Evolutionary conservation across 2,113 vertebrate genomes (phyloP).

Genomic region (Triplophysa siluroides): DNA sequence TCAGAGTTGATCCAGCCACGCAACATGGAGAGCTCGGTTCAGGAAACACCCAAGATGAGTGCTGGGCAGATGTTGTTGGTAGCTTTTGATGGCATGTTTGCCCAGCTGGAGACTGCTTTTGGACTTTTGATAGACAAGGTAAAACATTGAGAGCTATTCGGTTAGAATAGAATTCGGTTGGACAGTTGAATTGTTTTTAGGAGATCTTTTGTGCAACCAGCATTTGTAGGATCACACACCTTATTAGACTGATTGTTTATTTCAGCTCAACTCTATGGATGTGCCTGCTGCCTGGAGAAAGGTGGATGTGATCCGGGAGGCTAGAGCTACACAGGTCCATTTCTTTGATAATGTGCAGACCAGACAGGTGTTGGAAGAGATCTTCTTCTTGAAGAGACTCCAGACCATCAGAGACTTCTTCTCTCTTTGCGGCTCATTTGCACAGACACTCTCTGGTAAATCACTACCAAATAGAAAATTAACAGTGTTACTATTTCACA

Average conservation of each 20-base stretch:
- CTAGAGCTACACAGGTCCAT: conserved; percentile 86
- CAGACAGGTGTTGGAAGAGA: conserved; percentile 89
- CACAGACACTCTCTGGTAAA: conserved; percentile 92
- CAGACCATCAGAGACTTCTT: conserved; percentile 97
- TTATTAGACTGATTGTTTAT: not conserved
- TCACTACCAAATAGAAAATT: too few species aligned
- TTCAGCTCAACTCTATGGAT: conserved; percentile 91
- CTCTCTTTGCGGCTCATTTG: conserved; percentile 88
- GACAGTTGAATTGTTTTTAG: not conserved
- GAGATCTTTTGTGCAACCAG: not conserved
- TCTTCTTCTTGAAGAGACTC: conserved; percentile 95
- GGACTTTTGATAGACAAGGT: conserved; percentile 95
- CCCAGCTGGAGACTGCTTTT: conserved; percentile 94
- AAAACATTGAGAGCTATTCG: conserved; percentile 20
- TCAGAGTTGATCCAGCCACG: conserved; percentile 96
- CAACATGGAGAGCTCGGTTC: conserved; percentile 79
- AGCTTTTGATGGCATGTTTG: conserved; percentile 98
- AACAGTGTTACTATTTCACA: not conserved
- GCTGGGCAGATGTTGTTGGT: conserved; percentile 98
- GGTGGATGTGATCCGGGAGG: conserved; percentile 92
- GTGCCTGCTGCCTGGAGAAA: conserved; percentile 92
- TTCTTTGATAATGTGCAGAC: conserved; percentile 88
- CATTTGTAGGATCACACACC: not conserved
- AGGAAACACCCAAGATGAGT: conserved; percentile 97
- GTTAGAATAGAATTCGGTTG: too few species aligned